Evolutionary conservation across 1,140 invertebrate species (phyloP).

Genomic region (Chrysoperla carnea): DNA sequence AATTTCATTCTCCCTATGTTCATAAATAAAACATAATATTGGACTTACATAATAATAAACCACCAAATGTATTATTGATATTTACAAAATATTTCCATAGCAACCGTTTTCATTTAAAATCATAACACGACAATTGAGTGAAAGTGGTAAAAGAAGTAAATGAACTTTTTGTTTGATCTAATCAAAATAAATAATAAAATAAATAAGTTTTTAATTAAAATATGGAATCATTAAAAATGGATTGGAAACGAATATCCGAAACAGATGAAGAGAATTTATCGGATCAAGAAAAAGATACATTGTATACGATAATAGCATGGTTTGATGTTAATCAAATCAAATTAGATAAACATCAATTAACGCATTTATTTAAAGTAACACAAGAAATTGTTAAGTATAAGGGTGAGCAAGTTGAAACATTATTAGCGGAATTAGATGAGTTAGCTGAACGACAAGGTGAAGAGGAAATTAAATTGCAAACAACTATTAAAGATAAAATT

Average conservation of each 20-base stretch:
- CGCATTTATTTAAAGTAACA: conserved; percentile 31
- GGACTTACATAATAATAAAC: no score
- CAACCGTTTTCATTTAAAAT: no score
- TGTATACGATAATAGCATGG: conserved; percentile 36
- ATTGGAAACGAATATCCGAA: conserved; percentile 38
- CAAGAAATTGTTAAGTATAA: conserved; percentile 46
- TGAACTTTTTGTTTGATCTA: no score
- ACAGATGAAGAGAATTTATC: conserved; percentile 30
- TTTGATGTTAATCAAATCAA: conserved; percentile 36
- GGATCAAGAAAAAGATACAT: conserved; percentile 38
- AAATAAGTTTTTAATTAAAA: no score
- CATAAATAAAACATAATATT: no score
- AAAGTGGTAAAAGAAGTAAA: no score
- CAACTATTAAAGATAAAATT: conserved; percentile 11
- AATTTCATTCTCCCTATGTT: no score
- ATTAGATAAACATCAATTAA: conserved; percentile 29
- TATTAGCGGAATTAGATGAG: conserved; percentile 29
- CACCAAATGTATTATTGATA: no score
- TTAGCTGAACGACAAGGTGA: conserved; percentile 24
- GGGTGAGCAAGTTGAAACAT: conserved; percentile 39
- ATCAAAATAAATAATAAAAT: no score
- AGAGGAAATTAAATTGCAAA: conserved; percentile 15
- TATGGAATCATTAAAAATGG: conserved; percentile 14
- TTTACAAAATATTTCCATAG: no score
- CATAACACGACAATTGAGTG: no score